Evolutionary conservation across 23 tunicate species (phyloP), one percentile per base, ranked within the genome.

Genomic region (Clavelina lepadiformis): DNA sequence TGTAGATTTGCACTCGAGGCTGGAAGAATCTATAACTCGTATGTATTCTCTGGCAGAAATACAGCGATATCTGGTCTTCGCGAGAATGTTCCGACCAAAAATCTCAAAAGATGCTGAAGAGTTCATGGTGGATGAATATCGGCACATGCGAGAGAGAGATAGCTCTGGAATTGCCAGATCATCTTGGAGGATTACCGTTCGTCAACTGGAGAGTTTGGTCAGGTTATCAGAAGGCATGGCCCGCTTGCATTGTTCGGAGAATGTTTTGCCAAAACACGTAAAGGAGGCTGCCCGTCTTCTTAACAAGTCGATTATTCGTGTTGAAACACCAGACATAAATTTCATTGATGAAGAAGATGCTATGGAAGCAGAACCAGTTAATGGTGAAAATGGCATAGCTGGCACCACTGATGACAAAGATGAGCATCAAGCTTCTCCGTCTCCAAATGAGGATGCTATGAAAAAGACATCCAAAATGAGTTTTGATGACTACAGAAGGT

Each of bases 171-270:
- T 88, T 31, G 88, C 99, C 1, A 55, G 99, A n/a, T 73, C 95
- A 2, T 82, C 95, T 0, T 94, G 99, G 99, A 80, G 99, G 44
- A 94, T 94, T 3, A 94, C 99, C 3, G 99, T 94, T 29, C 61
- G 99, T 2, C 99, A 94, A 69, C 73, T 94, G 53, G 99, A 94
- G 63, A 86, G 95, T 41, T 68, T 94, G 5, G 66, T 94, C 24
- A 38, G 84, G 84, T 75, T 94, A 51, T 94, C 99, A 0, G 99
- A 94, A 57, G 99, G 91, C 3, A 76, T 88, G 84, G 94, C 99
- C 5, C 56, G 99, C 31, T 69, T 94, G 5, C 95, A 94, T 53
- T 86, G 95, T 54, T 33, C 77, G 75, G 91, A 82, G 35, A 78
- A 82, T 56, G 99, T 94, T 35, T 46, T 74, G 58, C 91, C 99